Evolutionary conservation across 2,797 vertebrate genomes (phyloP).

Genomic region (Glyptemys insculpta): DNA sequence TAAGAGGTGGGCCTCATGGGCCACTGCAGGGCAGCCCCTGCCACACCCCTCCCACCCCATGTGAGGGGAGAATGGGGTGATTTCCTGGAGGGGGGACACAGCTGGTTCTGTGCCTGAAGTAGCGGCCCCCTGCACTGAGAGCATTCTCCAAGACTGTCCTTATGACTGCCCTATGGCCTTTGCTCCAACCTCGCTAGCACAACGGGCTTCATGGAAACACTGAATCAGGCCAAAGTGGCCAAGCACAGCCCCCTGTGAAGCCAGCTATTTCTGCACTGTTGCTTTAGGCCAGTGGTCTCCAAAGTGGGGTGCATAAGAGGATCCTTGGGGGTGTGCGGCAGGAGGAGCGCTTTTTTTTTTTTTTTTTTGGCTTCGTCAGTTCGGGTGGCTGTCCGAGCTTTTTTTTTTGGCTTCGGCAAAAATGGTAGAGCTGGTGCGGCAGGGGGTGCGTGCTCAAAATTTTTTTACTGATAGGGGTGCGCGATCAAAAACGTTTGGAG

Average conservation of each 20-base stretch:
- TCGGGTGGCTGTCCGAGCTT: too few relatives aligned
- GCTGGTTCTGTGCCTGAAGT: background rate
- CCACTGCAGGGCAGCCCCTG: background rate
- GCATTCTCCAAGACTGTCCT: background rate
- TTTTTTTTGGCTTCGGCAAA: too few relatives aligned
- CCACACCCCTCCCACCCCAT: background rate
- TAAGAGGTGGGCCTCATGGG: background rate
- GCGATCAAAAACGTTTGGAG: too few relatives aligned
- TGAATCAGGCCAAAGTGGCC: background rate
- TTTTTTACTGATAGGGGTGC: too few relatives aligned
- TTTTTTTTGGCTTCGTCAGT: too few relatives aligned
- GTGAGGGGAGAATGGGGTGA: background rate
- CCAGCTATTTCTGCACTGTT: background rate
- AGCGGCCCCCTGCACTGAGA: background rate
- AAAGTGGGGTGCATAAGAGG: too few relatives aligned
- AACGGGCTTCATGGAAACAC: background rate
- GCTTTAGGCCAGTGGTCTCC: too few relatives aligned
- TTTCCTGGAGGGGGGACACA: background rate
- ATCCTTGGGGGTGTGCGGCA: too few relatives aligned
- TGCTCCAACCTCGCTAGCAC: background rate
- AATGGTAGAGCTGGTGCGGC: too few relatives aligned
- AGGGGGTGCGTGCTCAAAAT: too few relatives aligned
- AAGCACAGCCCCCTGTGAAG: background rate
- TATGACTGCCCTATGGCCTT: background rate
- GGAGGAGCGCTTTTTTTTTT: too few relatives aligned